Conservation (phyloP, 2,888 invertebrate species). For the Acleris emargana region DNA sequence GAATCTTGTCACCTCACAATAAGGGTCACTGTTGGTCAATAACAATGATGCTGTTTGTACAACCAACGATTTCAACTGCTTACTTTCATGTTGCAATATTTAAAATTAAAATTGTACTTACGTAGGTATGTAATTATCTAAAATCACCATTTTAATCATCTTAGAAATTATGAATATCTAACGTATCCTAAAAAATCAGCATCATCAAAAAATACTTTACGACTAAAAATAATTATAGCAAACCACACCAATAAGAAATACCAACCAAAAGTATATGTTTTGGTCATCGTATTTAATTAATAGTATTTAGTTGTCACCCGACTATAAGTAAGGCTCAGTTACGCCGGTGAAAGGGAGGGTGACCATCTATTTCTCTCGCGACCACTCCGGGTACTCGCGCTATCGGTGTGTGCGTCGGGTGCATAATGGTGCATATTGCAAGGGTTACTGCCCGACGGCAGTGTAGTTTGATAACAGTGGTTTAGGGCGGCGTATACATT, state of each 20-base stretch:
- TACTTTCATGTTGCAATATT: too few relatives aligned
- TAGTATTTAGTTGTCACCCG: conserved; percentile 39
- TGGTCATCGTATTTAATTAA: background rate
- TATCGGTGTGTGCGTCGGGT: conserved; percentile 37
- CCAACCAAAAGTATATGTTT: background rate
- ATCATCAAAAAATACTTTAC: too few relatives aligned
- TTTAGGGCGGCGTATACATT: conserved; percentile 9
- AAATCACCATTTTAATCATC: too few relatives aligned
- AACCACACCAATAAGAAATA: background rate
- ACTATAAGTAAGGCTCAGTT: conserved; percentile 67
- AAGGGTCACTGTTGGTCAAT: too few relatives aligned
- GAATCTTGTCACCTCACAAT: too few relatives aligned
- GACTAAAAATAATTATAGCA: too few relatives aligned
- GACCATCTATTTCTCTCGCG: conserved; percentile 73
- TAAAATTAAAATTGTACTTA: too few relatives aligned
- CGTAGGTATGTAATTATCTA: too few relatives aligned
- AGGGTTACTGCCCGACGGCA: conserved; percentile 64
- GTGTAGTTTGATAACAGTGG: conserved; percentile 35
- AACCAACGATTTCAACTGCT: too few relatives aligned
- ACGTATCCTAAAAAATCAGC: too few relatives aligned
- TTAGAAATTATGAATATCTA: too few relatives aligned
- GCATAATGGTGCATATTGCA: conserved; percentile 51
- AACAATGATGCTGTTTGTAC: too few relatives aligned
- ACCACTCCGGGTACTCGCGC: conserved; percentile 52
- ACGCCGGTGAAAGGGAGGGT: conserved; percentile 80